Base-by-base conservation (phyloP, 1,140 invertebrate species). In the Trichogramma pretiosum region DNA sequence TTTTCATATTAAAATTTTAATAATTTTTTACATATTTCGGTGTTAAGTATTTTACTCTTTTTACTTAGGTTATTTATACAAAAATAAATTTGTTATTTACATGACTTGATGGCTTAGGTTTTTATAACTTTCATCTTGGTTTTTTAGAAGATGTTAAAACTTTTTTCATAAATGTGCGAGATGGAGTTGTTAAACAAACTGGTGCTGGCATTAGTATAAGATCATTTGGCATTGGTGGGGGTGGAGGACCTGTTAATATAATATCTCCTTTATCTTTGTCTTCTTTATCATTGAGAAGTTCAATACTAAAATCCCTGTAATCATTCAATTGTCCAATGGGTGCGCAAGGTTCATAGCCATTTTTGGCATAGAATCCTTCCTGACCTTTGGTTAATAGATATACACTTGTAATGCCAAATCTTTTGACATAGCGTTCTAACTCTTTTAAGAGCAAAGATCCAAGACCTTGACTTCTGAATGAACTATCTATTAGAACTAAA, bases 351-450 rank as follows among this genome's bases (percentile, higher is more conserved):
- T 61, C 65, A 58, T 87, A 89, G 22, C 84, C 84, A 53, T 88
- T 77, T 67, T 85, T 85, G 28, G 69, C 61, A 58, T 89, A 89
- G 68, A 89, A 89, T 28, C 73, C 67, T 64, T 85, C 83, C 67
- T 87, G 80, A 17, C 83, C 85, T 61, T 81, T 81, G 3, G 85
- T 88, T 24, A 81, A 82, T 56, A 89, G 72, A 68, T 85, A 85
- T 35, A 86, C 72, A 54, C 74, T 62, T 75, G 75, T 58, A 80
- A 76, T 56, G 69, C 73, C 53, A 66, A 53, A 74, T 61, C 68
- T 74, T 68, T 58, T 77, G 76, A 72, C 57, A 42, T 85, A 85
- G 46, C 83, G 73, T 69, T 88, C 85, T 19, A 78, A 74, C 58
- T 78, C 73, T 34, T 70, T 74, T 75, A 89, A 79, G 42, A 89